Evolutionary conservation across 2,113 vertebrate genomes (phyloP).

Genomic region (Oenanthe melanoleuca): DNA sequence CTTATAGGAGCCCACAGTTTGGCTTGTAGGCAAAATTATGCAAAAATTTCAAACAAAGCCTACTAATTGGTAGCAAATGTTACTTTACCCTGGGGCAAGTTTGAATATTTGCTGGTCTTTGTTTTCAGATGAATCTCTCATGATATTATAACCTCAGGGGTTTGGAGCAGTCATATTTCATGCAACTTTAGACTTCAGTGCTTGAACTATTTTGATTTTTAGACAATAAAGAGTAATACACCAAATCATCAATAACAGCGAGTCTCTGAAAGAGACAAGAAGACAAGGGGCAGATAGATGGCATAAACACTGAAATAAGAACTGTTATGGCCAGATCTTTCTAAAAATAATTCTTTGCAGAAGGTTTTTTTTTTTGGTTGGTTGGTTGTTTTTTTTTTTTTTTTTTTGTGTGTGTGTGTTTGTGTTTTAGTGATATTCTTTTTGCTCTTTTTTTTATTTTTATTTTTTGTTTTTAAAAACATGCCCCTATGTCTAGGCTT

Average conservation of each 20-base stretch:
- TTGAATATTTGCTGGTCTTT: background rate
- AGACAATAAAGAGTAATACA: background rate
- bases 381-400: too few species aligned
- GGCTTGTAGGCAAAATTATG: background rate
- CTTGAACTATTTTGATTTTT: constrained; percentile 8
- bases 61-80: background rate
- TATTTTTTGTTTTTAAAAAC: background rate
- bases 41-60: background rate
- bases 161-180: background rate
- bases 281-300: background rate
- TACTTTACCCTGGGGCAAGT: background rate
- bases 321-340: background rate
- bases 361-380: too few species aligned
- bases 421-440: background rate
- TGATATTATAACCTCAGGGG: background rate
- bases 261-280: background rate
- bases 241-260: background rate
- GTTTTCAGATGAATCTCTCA: background rate
- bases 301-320: background rate
- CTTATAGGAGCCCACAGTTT: background rate
- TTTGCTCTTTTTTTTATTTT: too few species aligned
- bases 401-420: too few species aligned
- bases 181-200: background rate
- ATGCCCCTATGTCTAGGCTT: background rate
- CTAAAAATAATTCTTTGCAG: background rate